Evolutionary conservation across 1,140 invertebrate genomes (phyloP).

Genomic region (Bombus polaris): DNA sequence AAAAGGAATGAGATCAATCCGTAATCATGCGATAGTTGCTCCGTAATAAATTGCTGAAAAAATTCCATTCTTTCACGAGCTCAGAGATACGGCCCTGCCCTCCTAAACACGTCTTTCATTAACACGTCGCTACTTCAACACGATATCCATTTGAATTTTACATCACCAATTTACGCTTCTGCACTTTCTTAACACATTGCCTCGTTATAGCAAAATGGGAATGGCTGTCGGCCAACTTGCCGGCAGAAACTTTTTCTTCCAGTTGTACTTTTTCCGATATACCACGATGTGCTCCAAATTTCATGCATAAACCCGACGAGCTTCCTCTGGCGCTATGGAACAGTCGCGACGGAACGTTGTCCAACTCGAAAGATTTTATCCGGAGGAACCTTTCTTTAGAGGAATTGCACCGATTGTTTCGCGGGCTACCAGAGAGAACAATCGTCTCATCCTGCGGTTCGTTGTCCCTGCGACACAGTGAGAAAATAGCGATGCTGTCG

Average conservation of each 20-base stretch:
- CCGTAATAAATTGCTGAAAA: not conserved
- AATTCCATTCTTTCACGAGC: not conserved
- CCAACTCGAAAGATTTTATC: not conserved
- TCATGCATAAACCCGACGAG: not conserved
- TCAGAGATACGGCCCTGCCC: not conserved
- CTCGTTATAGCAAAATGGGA: not conserved
- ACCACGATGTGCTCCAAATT: conserved; percentile 11
- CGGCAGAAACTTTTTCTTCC: not conserved
- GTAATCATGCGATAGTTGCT: not conserved
- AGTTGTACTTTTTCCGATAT: not conserved
- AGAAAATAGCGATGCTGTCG: not conserved
- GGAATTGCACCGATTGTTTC: not conserved
- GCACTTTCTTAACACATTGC: not conserved
- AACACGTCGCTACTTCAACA: not conserved
- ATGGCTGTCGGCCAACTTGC: conserved; percentile 21
- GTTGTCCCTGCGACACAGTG: not conserved
- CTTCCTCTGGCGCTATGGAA: not conserved
- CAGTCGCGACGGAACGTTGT: not conserved
- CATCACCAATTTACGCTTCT: not conserved
- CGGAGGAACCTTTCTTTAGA: not conserved
- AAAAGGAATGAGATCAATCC: too few relatives aligned
- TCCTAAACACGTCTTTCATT: not conserved
- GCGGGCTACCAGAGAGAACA: not conserved
- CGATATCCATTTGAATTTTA: not conserved
- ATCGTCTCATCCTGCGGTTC: not conserved